Evolutionary conservation across 2,888 invertebrate species (phyloP).

Genomic region (Ypsolopha scabrella): DNA sequence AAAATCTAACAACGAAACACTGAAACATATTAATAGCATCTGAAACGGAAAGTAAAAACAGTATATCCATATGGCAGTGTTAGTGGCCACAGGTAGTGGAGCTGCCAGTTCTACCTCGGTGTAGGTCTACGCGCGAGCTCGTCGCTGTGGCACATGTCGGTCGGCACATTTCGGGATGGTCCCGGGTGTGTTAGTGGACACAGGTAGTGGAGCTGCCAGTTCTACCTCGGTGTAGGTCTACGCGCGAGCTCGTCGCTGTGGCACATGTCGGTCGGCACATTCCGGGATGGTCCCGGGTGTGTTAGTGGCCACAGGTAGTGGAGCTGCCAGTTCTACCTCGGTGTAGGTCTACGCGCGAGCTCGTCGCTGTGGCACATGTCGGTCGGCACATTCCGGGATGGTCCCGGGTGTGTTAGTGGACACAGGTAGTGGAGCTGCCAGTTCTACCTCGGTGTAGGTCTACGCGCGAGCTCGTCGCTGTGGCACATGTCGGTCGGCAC

Average conservation of each 20-base stretch:
- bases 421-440: too few relatives aligned
- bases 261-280: slow-evolving; percentile 2
- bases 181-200: too few relatives aligned
- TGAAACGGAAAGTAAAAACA: too few relatives aligned
- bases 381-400: slow-evolving; percentile 2
- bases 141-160: not conserved
- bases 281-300: not conserved
- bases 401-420: too few relatives aligned
- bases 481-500: slow-evolving; percentile 1
- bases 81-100: too few relatives aligned
- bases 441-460: not conserved
- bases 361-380: not conserved
- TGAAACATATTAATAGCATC: too few relatives aligned
- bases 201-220: too few relatives aligned
- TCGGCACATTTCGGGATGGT: slow-evolving; percentile 2
- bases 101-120: not conserved
- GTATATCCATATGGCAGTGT: too few relatives aligned
- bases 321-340: not conserved
- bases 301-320: too few relatives aligned
- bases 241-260: not conserved
- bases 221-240: not conserved
- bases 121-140: not conserved
- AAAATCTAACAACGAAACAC: too few relatives aligned
- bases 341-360: not conserved
- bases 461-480: not conserved